Evolutionary conservation across 2,888 invertebrate species (phyloP).

Genomic region (Stegana nigrithorax): DNA sequence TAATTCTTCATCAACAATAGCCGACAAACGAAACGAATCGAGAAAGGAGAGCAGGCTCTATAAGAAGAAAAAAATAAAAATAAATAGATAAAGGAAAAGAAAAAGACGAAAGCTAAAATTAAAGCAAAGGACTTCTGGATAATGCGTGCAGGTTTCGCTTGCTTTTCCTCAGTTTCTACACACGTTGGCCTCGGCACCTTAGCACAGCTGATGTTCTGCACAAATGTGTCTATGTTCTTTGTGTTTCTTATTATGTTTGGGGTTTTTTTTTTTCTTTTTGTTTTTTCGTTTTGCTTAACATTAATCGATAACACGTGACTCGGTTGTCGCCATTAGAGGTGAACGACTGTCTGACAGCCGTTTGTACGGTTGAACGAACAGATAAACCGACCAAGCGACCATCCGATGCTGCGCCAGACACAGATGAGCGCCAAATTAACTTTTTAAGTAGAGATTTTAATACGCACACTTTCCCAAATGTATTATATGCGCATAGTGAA

Average conservation of each 20-base stretch:
- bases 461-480: neutral
- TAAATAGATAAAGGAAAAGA: neutral
- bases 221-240: neutral
- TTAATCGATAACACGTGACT: constrained; percentile 16
- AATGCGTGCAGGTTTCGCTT: too few relatives aligned
- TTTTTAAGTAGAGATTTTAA: constrained; percentile 9
- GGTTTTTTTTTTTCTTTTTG: neutral
- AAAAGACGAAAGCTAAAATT: neutral
- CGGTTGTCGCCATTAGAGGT: too few relatives aligned
- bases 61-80: neutral
- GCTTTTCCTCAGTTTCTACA: too few relatives aligned
- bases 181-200: neutral
- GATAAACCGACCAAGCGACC: constrained; percentile 6
- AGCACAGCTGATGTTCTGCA: neutral
- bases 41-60: too few relatives aligned
- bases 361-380: constrained; percentile 8
- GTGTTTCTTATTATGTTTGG: neutral
- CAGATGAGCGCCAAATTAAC: constrained; percentile 4
- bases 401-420: neutral
- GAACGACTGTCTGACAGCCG: constrained; percentile 4
- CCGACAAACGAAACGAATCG: neutral
- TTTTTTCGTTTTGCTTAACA: neutral
- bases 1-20: constrained; percentile 4
- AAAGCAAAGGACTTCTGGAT: too few relatives aligned
- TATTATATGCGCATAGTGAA: neutral